These are phyloP conservation scores for Alethe diademata DNA, from an alignment of 2,113 vertebrate genomes.

Conservation along the genomic window DNA sequence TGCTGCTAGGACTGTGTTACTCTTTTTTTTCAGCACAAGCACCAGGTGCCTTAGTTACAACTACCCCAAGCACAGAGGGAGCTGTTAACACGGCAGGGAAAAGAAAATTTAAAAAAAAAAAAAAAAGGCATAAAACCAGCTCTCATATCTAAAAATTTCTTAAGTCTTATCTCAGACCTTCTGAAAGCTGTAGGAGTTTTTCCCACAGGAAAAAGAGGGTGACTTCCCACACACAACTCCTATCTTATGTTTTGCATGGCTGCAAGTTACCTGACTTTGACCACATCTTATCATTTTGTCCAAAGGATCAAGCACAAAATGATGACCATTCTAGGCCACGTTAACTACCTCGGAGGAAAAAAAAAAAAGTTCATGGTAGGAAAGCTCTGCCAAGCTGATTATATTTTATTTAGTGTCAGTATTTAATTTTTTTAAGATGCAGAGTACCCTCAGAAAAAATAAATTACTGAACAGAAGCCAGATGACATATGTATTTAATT, in stretches of 20 bases:
- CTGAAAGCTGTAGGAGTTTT: not conserved
- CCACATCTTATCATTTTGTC: not conserved
- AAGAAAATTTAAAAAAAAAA: too few relatives aligned
- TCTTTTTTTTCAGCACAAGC: not conserved
- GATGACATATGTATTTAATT: conserved; percentile 14
- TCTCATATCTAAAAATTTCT: not conserved
- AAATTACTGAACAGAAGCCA: conserved; percentile 23
- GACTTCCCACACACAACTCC: not conserved
- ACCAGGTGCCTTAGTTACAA: not conserved
- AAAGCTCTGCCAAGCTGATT: not conserved
- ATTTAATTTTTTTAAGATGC: not conserved
- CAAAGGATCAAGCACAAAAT: not conserved
- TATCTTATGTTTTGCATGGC: not conserved
- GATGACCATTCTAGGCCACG: not conserved
- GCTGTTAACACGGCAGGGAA: not conserved
- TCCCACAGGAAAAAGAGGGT: not conserved
- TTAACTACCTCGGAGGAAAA: not conserved
- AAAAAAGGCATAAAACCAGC: not conserved
- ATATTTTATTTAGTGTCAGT: not conserved
- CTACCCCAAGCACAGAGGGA: not conserved
- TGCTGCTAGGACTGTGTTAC: not conserved
- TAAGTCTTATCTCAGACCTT: conserved; percentile 3
- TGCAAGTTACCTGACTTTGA: not conserved
- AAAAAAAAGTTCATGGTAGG: not conserved
- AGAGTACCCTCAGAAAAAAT: not conserved